Conservation (phyloP, 2,888 invertebrate genomes). For the Alviniconcha strummeri region DNA sequence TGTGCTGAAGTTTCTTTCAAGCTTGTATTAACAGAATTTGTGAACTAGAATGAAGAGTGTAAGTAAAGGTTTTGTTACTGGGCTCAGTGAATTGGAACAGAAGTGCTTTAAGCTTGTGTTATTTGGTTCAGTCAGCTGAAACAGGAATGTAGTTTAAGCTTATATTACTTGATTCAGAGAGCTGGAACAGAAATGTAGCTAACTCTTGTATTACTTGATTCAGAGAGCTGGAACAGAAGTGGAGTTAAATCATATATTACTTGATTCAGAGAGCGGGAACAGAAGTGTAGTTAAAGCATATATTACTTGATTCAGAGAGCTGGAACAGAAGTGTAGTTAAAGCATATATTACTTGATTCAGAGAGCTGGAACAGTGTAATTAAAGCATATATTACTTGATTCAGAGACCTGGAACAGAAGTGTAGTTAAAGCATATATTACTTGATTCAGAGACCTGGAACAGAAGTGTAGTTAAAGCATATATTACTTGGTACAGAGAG, state of each 20-base stretch:
- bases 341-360: not conserved
- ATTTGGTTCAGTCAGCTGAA: not conserved
- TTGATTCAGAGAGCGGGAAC: not conserved
- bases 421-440: too few relatives aligned
- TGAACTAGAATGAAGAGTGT: too few relatives aligned
- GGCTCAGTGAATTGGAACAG: too few relatives aligned
- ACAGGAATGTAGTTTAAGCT: too few relatives aligned
- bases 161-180: not conserved
- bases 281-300: not conserved
- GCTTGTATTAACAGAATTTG: too few relatives aligned
- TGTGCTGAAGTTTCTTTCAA: too few relatives aligned
- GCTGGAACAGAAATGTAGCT: not conserved
- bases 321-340: constrained; percentile 82
- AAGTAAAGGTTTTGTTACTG: too few relatives aligned
- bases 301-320: constrained; percentile 77
- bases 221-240: constrained; percentile 86
- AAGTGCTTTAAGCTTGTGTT: too few relatives aligned
- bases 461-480: not conserved
- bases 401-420: constrained; percentile 85
- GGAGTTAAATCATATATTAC: constrained; percentile 57
- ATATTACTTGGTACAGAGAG: constrained; percentile 76
- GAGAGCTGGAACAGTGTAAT: not conserved
- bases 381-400: constrained; percentile 26
- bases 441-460: too few relatives aligned
- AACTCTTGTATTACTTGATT: constrained; percentile 24